phyloP scores from a whole-genome alignment of 2,888 invertebrate species.

The Acrobeloides nanus region DNA sequence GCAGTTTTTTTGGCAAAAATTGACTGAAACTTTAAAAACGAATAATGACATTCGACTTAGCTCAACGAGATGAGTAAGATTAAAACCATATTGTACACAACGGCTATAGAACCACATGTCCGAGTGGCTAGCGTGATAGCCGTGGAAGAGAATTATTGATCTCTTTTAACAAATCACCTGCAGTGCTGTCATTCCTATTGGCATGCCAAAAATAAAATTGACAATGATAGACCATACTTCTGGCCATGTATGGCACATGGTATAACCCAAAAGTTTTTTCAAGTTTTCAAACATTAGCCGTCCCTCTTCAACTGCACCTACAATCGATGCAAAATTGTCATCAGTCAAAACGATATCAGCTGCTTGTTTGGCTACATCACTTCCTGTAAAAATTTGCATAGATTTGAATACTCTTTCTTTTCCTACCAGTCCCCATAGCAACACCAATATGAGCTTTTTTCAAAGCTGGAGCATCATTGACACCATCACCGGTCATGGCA shows the following conservation, averaged over 20 bases:
- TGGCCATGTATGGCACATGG: slow-evolving; percentile 31
- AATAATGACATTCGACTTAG: no score
- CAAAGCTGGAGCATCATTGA: slow-evolving; percentile 28
- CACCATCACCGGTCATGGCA: slow-evolving; percentile 32
- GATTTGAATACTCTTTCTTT: no score
- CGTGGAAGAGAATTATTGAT: no score
- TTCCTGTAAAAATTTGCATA: slow-evolving; percentile 17
- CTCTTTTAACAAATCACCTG: no score
- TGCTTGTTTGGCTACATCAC: slow-evolving; percentile 30
- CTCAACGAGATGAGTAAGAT: no score
- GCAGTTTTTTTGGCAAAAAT: no score
- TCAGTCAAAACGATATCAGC: slow-evolving; percentile 27
- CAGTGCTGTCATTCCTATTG: slow-evolving; percentile 25
- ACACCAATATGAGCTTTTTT: slow-evolving; percentile 32
- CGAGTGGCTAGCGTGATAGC: no score
- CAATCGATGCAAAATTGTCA: slow-evolving; percentile 18
- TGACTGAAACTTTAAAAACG: no score
- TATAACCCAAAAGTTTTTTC: slow-evolving; percentile 30
- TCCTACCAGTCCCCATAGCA: no score
- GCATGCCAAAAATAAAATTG: slow-evolving; percentile 29
- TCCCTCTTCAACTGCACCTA: slow-evolving; percentile 10
- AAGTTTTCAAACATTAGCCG: slow-evolving; percentile 32
- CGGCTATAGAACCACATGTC: no score
- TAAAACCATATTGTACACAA: no score
- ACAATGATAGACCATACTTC: slow-evolving; percentile 31